Conservation (phyloP, 2,113 vertebrate species). For the Conger conger region DNA sequence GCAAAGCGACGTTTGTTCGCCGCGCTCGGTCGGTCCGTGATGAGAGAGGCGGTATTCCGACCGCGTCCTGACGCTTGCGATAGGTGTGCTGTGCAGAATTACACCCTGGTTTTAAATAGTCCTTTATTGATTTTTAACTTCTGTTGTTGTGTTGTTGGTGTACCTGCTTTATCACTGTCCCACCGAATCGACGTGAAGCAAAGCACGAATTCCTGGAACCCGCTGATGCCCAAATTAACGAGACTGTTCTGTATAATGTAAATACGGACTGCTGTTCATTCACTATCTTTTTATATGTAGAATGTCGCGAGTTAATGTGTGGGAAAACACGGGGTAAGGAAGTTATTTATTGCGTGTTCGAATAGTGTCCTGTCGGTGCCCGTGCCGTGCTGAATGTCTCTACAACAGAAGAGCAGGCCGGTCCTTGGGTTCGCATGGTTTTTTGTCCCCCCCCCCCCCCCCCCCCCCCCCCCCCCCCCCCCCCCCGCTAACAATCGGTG, state of each 20-base stretch:
- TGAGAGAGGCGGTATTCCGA: slow-evolving; percentile 13
- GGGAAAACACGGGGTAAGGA: slow-evolving; percentile 39
- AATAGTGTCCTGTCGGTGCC: slow-evolving; percentile 54
- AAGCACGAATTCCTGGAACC: not conserved
- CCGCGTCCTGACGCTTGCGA: not conserved
- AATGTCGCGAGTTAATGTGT: slow-evolving; percentile 48
- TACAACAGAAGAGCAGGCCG: slow-evolving; percentile 30
- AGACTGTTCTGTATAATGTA: slow-evolving; percentile 58
- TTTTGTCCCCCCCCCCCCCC: too few species aligned
- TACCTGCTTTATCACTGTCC: too few species aligned
- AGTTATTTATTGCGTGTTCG: slow-evolving; percentile 53
- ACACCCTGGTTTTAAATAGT: too few species aligned
- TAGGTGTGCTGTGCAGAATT: not conserved
- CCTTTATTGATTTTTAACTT: too few species aligned
- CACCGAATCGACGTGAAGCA: too few species aligned
- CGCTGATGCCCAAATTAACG: slow-evolving; percentile 46
- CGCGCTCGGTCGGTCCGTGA: slow-evolving; percentile 31
- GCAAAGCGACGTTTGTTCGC: slow-evolving; percentile 24
- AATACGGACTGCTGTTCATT: slow-evolving; percentile 62
- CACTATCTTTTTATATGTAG: slow-evolving; percentile 62
- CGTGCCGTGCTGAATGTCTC: slow-evolving; percentile 9
- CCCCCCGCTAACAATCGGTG: slow-evolving; percentile 35
- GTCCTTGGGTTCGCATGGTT: slow-evolving; percentile 32
- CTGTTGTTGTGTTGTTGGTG: too few species aligned
- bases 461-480: too few species aligned